Conservation (phyloP, 2,888 invertebrate genomes). For the Sminthurides aquaticus region DNA sequence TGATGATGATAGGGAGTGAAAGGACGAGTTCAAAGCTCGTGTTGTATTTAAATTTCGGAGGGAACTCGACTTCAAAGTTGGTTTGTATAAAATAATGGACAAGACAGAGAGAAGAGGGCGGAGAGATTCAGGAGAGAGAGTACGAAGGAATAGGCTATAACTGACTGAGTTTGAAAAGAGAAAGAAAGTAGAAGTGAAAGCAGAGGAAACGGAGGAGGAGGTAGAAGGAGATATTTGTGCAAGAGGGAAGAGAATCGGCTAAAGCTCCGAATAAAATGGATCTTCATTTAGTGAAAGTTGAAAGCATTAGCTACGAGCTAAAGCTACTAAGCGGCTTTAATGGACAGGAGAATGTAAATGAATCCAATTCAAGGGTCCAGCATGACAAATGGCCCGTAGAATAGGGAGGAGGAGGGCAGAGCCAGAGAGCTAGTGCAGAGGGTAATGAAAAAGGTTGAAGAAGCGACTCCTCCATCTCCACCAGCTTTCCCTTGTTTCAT, state of each 20-base stretch:
- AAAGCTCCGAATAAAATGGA: conserved; percentile 8
- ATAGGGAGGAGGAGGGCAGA: neutral
- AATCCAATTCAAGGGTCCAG: conserved; percentile 10
- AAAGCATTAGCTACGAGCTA: conserved; percentile 6
- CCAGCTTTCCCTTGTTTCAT: no score
- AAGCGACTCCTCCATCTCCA: no score
- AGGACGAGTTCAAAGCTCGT: neutral
- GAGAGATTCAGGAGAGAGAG: neutral
- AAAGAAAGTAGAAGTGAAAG: neutral
- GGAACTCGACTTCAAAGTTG: neutral
- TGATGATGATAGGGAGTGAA: neutral
- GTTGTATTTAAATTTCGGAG: neutral
- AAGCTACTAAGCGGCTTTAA: conserved; percentile 13
- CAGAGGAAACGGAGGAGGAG: neutral
- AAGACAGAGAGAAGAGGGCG: neutral
- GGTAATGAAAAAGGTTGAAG: no score
- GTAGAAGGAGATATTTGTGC: no score
- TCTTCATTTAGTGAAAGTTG: conserved; percentile 11
- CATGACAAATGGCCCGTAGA: conserved; percentile 13
- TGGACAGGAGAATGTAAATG: conserved; percentile 16
- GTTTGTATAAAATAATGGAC: neutral
- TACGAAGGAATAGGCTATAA: no score
- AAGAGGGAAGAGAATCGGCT: neutral
- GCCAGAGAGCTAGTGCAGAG: no score
- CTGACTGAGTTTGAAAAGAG: neutral